These are phyloP conservation scores for Aricia agestis DNA, from an alignment of 1,140 invertebrate species.

Conservation along the genomic window DNA sequence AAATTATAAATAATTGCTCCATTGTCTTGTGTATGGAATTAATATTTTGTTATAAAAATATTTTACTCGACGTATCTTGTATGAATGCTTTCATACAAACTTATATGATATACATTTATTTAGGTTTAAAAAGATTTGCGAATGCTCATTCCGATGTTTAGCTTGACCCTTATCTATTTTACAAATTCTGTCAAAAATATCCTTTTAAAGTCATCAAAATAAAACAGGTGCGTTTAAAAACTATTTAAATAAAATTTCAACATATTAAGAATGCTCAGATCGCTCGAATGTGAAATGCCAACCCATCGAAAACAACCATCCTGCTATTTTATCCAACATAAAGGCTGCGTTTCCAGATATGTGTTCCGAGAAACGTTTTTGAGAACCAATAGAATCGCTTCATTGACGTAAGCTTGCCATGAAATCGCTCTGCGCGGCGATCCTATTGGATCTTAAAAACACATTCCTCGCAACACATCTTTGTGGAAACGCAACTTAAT, in stretches of 20 bases:
- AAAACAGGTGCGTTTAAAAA: constrained; percentile 30
- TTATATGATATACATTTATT: too few relatives aligned
- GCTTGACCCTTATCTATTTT: neutral
- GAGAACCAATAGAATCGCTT: too few relatives aligned
- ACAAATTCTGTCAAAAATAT: constrained; percentile 15
- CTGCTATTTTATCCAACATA: too few relatives aligned
- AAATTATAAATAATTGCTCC: neutral
- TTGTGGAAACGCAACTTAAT: too few relatives aligned
- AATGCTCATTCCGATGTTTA: neutral
- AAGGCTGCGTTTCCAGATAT: too few relatives aligned
- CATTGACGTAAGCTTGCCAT: too few relatives aligned
- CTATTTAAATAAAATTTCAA: constrained; percentile 14
- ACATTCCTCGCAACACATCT: too few relatives aligned
- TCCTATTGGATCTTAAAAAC: too few relatives aligned
- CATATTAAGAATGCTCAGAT: constrained; percentile 41
- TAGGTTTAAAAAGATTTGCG: neutral
- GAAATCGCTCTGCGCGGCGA: too few relatives aligned
- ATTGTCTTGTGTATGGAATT: neutral
- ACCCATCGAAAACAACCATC: constrained; percentile 36
- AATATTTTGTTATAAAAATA: neutral
- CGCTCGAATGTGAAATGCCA: constrained; percentile 47
- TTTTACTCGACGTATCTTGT: neutral
- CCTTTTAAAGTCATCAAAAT: constrained; percentile 24
- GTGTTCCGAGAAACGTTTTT: too few relatives aligned
- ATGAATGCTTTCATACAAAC: too few relatives aligned